Evolutionary conservation across 1,140 invertebrate species (phyloP).

Genomic region (Procambarus virginalis): DNA sequence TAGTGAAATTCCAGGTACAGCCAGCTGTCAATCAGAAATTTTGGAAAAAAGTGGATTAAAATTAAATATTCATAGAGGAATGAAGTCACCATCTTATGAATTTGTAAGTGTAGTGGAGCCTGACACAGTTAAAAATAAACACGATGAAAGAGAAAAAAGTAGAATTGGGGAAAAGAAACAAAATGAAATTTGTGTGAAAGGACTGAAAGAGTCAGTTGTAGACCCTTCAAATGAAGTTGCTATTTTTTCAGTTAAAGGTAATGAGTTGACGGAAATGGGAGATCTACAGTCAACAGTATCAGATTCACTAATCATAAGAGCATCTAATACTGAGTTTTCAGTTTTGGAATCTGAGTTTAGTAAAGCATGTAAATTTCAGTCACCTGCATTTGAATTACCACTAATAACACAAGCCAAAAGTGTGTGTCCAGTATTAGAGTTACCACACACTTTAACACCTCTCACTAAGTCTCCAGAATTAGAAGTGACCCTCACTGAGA

Average conservation of each 20-base stretch:
- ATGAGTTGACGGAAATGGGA: background rate
- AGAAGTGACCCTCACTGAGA: too few relatives aligned
- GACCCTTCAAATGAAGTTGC: background rate
- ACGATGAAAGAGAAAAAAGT: background rate
- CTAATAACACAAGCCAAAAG: background rate
- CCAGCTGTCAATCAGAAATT: background rate
- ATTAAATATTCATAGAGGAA: background rate
- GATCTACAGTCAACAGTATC: background rate
- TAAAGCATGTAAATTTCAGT: background rate
- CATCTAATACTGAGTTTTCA: background rate
- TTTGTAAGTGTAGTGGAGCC: background rate
- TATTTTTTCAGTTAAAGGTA: background rate
- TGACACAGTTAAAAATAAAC: background rate
- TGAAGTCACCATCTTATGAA: constrained; percentile 11
- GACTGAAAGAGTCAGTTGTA: background rate
- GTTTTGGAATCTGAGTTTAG: background rate
- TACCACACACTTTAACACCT: background rate
- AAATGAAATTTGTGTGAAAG: background rate
- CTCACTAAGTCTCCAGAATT: too few relatives aligned
- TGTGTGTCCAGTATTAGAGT: background rate
- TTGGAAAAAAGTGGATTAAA: background rate
- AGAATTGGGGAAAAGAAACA: background rate
- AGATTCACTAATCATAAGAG: background rate
- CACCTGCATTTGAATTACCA: background rate
- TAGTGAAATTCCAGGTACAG: background rate